These are phyloP conservation scores for Pithys albifrons DNA, from an alignment of 2,113 vertebrate species.

Conservation along the genomic window DNA sequence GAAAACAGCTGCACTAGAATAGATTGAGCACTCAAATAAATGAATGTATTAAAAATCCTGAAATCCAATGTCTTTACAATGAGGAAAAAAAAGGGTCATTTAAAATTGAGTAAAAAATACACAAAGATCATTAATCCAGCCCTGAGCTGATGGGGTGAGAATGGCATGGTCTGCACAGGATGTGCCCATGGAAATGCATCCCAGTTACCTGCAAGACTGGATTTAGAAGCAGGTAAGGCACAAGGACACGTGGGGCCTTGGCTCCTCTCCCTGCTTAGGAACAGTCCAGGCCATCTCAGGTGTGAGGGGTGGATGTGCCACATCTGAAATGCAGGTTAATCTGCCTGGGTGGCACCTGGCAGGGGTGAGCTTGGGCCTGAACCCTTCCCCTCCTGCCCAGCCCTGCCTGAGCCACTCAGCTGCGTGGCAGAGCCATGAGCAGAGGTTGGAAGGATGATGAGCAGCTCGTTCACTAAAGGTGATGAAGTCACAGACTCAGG, in stretches of 20 bases:
- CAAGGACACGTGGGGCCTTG: neutral
- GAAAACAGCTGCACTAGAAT: neutral
- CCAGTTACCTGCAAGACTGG: neutral
- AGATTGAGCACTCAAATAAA: neutral
- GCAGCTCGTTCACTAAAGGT: neutral
- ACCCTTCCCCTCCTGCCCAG: neutral
- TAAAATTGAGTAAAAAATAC: neutral
- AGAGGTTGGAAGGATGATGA: neutral
- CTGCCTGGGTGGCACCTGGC: neutral
- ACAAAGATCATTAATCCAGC: neutral
- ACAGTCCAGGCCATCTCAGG: neutral
- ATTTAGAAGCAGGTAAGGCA: neutral
- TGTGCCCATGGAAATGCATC: neutral
- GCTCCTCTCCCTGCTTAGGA: neutral
- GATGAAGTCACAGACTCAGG: neutral
- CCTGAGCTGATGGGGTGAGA: neutral
- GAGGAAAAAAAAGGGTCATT: neutral
- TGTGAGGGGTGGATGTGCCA: neutral
- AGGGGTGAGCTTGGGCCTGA: neutral
- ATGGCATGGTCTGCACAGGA: neutral
- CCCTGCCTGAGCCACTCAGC: neutral
- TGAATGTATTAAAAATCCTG: neutral
- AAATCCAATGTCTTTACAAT: rapidly evolving
- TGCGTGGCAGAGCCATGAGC: neutral
- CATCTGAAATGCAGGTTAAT: neutral